Conservation (phyloP, 2,113 vertebrate genomes). For the Blennius ocellaris region DNA sequence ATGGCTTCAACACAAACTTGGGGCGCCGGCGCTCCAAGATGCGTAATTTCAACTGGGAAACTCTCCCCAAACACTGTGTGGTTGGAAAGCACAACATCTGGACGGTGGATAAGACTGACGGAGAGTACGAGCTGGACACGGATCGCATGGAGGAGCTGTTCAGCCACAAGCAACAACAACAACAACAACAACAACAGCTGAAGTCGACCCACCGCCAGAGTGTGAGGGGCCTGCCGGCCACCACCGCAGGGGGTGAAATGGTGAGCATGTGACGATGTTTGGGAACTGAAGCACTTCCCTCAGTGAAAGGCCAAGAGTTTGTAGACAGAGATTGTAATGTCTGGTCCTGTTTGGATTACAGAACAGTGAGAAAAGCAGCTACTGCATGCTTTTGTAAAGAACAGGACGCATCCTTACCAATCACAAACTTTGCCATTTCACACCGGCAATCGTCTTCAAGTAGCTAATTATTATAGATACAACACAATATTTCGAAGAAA, state of each 20-base stretch:
- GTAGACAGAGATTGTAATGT: no score
- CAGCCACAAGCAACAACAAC: conserved; percentile 72
- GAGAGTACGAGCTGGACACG: conserved; percentile 82
- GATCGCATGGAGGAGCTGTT: conserved; percentile 86
- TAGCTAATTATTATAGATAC: no score
- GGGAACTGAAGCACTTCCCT: no score
- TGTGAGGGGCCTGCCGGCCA: conserved; percentile 47
- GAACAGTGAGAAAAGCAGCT: no score
- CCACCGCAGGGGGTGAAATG: conserved; percentile 58
- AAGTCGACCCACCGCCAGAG: conserved; percentile 62
- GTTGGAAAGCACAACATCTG: conserved; percentile 85
- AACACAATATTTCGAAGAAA: no score
- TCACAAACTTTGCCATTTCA: no score
- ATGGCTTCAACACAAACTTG: conserved; percentile 19
- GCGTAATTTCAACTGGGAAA: conserved; percentile 87
- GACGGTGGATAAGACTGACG: conserved; percentile 74
- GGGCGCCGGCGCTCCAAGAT: conserved; percentile 71
- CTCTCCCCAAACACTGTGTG: conserved; percentile 83
- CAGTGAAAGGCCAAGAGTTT: no score
- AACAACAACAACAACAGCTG: conserved; percentile 23
- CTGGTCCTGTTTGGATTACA: no score
- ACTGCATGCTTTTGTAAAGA: no score
- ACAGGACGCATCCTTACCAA: no score
- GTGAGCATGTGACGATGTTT: conserved; percentile 65
- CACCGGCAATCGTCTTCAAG: no score